phyloP scores from a whole-genome alignment of 1,140 invertebrate genomes.

The Trachelipus rathkii region DNA sequence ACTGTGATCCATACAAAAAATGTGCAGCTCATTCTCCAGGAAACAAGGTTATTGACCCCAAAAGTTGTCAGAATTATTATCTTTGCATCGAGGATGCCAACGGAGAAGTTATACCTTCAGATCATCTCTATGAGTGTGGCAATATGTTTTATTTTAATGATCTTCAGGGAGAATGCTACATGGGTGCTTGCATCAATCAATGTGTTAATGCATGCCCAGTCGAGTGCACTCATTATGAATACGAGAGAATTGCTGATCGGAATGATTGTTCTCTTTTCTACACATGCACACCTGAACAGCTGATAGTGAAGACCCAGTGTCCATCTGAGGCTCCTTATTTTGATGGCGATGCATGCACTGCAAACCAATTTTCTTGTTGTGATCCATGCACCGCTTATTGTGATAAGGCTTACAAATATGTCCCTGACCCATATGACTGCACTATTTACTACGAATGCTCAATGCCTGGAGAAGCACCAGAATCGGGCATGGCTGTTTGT shows the following conservation, averaged over 20 bases:
- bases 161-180: no score
- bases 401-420: background rate
- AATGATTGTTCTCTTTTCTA: background rate
- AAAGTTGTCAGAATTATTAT: background rate
- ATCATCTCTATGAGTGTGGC: no score
- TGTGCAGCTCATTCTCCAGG: background rate
- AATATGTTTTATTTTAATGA: no score
- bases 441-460: background rate
- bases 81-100: no score
- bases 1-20: background rate
- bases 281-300: background rate
- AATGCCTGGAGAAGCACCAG: background rate
- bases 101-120: no score
- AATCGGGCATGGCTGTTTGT: background rate
- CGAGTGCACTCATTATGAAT: background rate
- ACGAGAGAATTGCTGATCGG: background rate
- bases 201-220: background rate
- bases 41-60: background rate
- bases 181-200: no score
- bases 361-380: background rate
- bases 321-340: background rate
- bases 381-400: background rate
- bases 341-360: background rate
- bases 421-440: background rate
- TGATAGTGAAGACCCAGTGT: background rate